Conservation (phyloP, 2,888 invertebrate genomes). For the Dryocosmus kuriphilus region DNA sequence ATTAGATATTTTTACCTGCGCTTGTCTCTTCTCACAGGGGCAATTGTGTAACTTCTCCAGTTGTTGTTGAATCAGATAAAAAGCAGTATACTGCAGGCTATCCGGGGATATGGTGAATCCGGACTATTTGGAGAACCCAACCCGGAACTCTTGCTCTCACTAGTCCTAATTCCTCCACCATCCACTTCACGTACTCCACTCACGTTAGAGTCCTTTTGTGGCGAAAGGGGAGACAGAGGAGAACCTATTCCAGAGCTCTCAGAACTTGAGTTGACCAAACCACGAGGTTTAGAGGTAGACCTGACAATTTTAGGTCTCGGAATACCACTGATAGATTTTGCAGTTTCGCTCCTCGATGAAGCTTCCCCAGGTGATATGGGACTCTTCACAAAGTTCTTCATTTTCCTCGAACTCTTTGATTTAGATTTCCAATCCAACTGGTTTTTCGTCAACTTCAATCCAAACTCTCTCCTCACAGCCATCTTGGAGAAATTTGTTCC, state of each 20-base stretch:
- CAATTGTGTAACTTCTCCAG: conserved; percentile 70
- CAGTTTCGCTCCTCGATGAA: background rate
- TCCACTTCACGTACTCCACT: conserved; percentile 43
- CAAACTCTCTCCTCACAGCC: conserved; percentile 60
- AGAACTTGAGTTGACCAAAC: conserved; percentile 69
- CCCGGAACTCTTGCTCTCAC: conserved; percentile 69
- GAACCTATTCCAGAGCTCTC: conserved; percentile 72
- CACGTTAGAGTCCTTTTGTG: conserved; percentile 59
- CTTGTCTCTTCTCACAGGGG: conserved; percentile 71
- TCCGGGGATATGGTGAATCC: conserved; percentile 69
- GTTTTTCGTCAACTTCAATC: conserved; percentile 59
- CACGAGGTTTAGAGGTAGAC: conserved; percentile 53
- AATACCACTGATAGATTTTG: conserved; percentile 59
- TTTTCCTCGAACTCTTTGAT: conserved; percentile 44
- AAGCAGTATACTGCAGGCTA: conserved; percentile 69
- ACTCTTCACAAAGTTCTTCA: conserved; percentile 32
- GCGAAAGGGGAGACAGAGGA: conserved; percentile 70
- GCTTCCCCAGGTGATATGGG: conserved; percentile 25
- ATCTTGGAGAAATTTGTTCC: conserved; percentile 47
- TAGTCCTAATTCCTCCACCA: conserved; percentile 57
- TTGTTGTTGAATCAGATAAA: conserved; percentile 69
- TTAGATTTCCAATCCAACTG: conserved; percentile 55
- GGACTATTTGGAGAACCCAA: conserved; percentile 67
- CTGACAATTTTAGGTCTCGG: conserved; percentile 59
- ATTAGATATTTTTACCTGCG: conserved; percentile 64